phyloP scores from a whole-genome alignment of 2,113 vertebrate species.

The Micronycteris hirsuta region DNA sequence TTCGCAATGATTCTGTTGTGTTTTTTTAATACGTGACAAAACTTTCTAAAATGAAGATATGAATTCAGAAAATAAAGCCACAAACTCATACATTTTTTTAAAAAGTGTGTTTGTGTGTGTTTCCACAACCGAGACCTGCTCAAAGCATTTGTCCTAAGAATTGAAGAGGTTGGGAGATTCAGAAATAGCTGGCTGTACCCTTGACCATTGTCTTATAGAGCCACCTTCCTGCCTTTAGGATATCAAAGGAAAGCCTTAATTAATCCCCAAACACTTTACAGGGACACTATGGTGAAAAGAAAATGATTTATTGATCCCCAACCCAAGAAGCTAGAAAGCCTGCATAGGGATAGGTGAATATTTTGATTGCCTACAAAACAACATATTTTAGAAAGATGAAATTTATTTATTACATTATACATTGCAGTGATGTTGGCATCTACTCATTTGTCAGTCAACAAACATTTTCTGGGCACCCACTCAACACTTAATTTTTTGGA shows the following conservation, averaged over 20 bases:
- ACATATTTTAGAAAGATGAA: neutral
- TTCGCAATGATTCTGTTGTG: neutral
- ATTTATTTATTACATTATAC: neutral
- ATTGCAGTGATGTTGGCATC: neutral
- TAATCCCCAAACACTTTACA: neutral
- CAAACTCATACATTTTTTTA: neutral
- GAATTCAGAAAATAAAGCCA: neutral
- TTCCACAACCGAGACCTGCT: neutral
- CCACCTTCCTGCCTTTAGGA: neutral
- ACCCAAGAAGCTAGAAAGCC: neutral
- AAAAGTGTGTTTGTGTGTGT: neutral
- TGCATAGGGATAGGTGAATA: neutral
- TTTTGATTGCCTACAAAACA: conserved; percentile 20
- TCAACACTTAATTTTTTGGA: neutral
- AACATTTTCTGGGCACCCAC: neutral
- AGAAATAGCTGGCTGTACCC: neutral
- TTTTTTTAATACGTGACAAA: neutral
- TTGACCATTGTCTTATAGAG: neutral
- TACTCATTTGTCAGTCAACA: conserved; percentile 16
- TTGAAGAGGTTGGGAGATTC: neutral
- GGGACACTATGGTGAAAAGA: neutral
- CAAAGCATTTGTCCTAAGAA: neutral
- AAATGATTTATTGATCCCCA: neutral
- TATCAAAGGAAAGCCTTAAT: neutral
- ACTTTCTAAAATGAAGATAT: neutral